Base-by-base conservation (phyloP, 2,888 invertebrate genomes). In the Leucophora obtusa region DNA sequence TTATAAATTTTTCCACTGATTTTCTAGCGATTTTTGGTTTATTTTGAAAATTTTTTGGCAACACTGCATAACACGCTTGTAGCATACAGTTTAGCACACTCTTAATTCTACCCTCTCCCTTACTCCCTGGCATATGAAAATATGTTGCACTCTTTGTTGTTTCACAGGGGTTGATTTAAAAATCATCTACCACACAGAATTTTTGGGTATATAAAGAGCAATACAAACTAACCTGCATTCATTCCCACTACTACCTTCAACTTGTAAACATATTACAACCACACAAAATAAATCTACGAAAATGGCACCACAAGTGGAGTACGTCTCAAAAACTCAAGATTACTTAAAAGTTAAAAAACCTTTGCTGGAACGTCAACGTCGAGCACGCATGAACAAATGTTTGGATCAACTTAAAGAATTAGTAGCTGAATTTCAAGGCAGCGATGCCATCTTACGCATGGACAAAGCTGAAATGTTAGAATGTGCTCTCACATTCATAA, bases 331-430 rank as follows among this genome's bases (percentile, higher is more conserved):
- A 90, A 97, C 97, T 86, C 96, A 96, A 91, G 96, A 96, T 90
- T 97, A 97, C 91, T 93, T 96, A 91, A 97, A 96, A 94, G 96
- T 97, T 88, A 96, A 96, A 95, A 96, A 97, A 91, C 96, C 96
- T 86, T 94, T 96, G 94, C 91, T 97, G 85, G 96, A 97, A 91
- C 93, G 96, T 85, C 96, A 96, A 89, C 93, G 96, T 82, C 93
- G 97, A 85, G 96, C 96, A 84, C 93, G 96, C 89, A 96, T 97
- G 92, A 97, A 96, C 91, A 94, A 96, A 86, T 96, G 96, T 91
- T 92, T 97, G 87, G 96, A 96, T 91, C 95, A 96, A 87, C 92
- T 97, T 82, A 97, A 96, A 91, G 96, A 96, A 90, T 91, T 97
- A 88, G 95, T 97, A 94, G 96, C 96, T 63, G 89, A 89, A 82